These are phyloP conservation scores for Keiferia lycopersicella DNA, from an alignment of 2,888 invertebrate species.

Conservation along the genomic window DNA sequence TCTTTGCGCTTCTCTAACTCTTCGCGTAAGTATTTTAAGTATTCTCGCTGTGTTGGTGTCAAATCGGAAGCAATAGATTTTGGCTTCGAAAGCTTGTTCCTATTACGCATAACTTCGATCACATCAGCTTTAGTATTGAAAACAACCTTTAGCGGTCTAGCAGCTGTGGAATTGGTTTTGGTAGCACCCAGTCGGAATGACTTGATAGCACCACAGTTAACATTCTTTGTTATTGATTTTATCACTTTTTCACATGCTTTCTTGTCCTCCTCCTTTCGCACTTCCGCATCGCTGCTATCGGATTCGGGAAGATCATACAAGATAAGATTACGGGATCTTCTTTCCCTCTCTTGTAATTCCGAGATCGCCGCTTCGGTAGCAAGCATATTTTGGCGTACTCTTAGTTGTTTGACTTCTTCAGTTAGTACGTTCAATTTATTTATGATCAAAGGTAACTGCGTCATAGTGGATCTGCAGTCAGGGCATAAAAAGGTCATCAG, in stretches of 20 bases:
- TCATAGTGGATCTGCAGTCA: conserved; percentile 30
- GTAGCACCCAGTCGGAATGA: conserved; percentile 13
- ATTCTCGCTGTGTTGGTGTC: conserved; percentile 22
- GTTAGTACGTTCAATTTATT: conserved; percentile 22
- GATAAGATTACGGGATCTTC: conserved; percentile 22
- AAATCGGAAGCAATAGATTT: conserved; percentile 11
- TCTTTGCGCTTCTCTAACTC: conserved; percentile 20
- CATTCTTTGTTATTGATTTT: background rate
- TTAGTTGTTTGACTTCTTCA: conserved; percentile 22
- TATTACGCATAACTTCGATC: conserved; percentile 17
- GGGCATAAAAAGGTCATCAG: conserved; percentile 14
- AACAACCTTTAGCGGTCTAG: conserved; percentile 1
- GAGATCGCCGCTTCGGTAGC: conserved; percentile 25
- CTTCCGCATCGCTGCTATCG: background rate
- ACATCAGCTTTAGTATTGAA: conserved; percentile 2
- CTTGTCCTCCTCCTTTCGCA: conserved; percentile 6
- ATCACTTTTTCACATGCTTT: conserved; percentile 8
- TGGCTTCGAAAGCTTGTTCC: conserved; percentile 15
- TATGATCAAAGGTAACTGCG: conserved; percentile 24
- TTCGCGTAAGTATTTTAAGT: conserved; percentile 24
- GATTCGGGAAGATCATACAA: conserved; percentile 22
- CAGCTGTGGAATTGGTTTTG: background rate
- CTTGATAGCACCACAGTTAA: background rate
- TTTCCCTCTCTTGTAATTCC: conserved; percentile 21
- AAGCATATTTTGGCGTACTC: conserved; percentile 24